These are phyloP conservation scores for Numenius arquata DNA, from an alignment of 2,113 vertebrate species.

Conservation along the genomic window DNA sequence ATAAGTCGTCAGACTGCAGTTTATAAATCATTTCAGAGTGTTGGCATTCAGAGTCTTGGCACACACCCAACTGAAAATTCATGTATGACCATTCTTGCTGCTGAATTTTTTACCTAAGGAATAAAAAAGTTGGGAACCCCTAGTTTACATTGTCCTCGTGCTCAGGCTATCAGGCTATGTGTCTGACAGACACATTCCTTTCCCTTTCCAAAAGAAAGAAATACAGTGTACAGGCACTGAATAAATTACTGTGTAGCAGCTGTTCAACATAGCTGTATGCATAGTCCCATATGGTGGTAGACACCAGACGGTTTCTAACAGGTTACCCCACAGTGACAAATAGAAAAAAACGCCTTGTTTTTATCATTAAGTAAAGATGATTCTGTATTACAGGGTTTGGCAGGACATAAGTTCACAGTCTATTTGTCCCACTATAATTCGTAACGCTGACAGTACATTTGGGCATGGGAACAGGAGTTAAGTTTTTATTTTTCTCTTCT, in stretches of 20 bases:
- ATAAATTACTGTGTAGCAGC: neutral
- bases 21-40: neutral
- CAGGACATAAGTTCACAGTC: neutral
- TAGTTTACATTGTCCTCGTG: neutral
- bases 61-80: neutral
- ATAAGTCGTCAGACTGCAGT: neutral
- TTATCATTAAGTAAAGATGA: neutral
- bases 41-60: neutral
- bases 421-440: neutral
- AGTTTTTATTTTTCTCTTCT: neutral
- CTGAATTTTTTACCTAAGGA: neutral
- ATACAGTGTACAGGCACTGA: neutral
- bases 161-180: neutral
- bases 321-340: neutral
- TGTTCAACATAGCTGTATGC: neutral
- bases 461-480: neutral
- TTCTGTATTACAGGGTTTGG: neutral
- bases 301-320: neutral
- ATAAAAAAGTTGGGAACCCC: neutral
- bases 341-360: neutral
- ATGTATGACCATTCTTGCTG: neutral
- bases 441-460: neutral
- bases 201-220: neutral
- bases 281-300: rapidly evolving
- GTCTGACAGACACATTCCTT: neutral